A percentile compares a stretch with the other conserved stretches of the same genome.
phyloP scores from a whole-genome alignment of 2,113 vertebrate genomes.

The Plecturocebus donacophilus region DNA sequence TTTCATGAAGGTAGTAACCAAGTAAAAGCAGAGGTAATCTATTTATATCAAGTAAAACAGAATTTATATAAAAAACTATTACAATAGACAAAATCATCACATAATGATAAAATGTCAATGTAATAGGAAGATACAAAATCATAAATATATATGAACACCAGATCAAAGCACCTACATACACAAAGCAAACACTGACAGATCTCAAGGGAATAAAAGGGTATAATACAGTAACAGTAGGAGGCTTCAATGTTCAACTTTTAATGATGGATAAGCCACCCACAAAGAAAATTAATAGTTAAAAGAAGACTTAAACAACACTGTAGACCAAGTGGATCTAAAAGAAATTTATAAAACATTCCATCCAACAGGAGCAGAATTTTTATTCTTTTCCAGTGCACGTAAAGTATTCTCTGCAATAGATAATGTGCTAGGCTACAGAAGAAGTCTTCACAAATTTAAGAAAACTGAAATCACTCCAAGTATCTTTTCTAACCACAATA shows the following conservation, averaged over 20 bases:
- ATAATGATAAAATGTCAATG: not conserved
- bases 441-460: not conserved
- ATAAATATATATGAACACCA: not conserved
- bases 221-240: not conserved
- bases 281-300: not conserved
- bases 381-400: not conserved
- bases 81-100: not conserved
- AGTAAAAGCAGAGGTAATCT: not conserved
- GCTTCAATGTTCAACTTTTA: not conserved
- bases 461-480: not conserved
- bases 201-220: not conserved
- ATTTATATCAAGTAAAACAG: not conserved
- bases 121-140: not conserved
- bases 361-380: not conserved
- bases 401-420: not conserved
- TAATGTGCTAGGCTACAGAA: not conserved
- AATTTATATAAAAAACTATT: not conserved
- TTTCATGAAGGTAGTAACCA: not conserved
- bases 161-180: not conserved
- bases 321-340: not conserved
- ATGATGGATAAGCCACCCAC: not conserved
- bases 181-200: not conserved
- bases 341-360: not conserved
- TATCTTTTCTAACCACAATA: not conserved
- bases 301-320: not conserved